These are phyloP conservation scores for Nematostella vectensis DNA, from an alignment of 92 coral and sea anemone genomes.

Conservation along the genomic window DNA sequence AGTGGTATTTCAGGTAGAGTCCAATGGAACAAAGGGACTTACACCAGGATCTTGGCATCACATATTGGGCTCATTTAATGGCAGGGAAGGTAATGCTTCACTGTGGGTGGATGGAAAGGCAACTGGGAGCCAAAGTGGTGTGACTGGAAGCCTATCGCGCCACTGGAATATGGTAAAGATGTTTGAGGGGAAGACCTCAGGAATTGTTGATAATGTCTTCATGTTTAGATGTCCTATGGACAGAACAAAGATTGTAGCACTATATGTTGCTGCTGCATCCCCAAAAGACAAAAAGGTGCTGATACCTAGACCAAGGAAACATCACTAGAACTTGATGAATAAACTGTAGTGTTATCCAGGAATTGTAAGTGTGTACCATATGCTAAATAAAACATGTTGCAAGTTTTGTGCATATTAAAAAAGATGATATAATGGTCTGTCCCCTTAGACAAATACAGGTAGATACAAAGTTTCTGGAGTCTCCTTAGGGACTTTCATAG, in stretches of 20 bases:
- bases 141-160: conserved; percentile 50
- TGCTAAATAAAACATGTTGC: too few species aligned
- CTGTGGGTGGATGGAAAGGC: conserved; percentile 76
- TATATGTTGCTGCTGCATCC: conserved; percentile 64
- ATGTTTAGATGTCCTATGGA: conserved; percentile 82
- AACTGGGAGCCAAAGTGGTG: conserved; percentile 23
- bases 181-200: conserved; percentile 66
- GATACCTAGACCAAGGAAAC: conserved; percentile 18
- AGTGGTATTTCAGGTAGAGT: conserved; percentile 61
- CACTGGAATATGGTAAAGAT: conserved; percentile 59
- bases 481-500: too few species aligned
- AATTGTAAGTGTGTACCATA: too few species aligned
- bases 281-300: conserved; percentile 52
- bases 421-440: too few species aligned
- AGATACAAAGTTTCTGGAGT: too few species aligned
- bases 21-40: conserved; percentile 43
- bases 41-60: conserved; percentile 70
- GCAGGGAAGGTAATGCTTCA: conserved; percentile 34
- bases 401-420: too few species aligned
- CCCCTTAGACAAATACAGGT: too few species aligned
- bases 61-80: conserved; percentile 52
- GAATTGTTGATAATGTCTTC: conserved; percentile 58
- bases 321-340: too few species aligned
- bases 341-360: too few species aligned
- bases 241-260: conserved; percentile 78